Evolutionary conservation across 2,888 invertebrate species (phyloP).

Genomic region (Anticlea derivata): DNA sequence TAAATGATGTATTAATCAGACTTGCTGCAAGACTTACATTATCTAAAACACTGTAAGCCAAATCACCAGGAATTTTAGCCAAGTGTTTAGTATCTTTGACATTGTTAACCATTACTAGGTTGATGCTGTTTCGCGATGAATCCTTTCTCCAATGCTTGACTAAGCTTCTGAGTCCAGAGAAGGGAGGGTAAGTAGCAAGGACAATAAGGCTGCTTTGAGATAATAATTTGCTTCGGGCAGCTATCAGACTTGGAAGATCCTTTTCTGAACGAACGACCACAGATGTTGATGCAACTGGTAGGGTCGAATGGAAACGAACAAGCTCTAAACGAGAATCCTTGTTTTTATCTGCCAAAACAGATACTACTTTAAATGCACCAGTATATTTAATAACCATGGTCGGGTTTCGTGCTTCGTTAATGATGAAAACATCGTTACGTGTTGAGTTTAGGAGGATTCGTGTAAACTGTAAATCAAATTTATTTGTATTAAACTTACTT

Average conservation of each 20-base stretch:
- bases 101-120: conserved; percentile 34
- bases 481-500: no score
- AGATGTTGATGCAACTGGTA: conserved; percentile 16
- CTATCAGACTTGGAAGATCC: conserved; percentile 36
- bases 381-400: not conserved
- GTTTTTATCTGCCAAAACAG: conserved; percentile 13
- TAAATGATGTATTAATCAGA: no score
- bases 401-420: conserved; percentile 6
- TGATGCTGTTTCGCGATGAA: conserved; percentile 33
- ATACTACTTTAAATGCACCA: conserved; percentile 10
- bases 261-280: conserved; percentile 34
- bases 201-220: conserved; percentile 36
- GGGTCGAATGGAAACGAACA: conserved; percentile 31
- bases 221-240: conserved; percentile 29
- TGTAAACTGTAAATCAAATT: conserved; percentile 22
- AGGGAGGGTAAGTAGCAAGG: conserved; percentile 39
- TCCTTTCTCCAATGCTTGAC: conserved; percentile 42
- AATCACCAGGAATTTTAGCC: conserved; percentile 28
- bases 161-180: conserved; percentile 38
- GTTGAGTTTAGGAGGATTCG: conserved; percentile 4
- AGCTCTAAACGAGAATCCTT: conserved; percentile 35
- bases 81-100: conserved; percentile 20
- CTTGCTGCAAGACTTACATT: conserved; percentile 32
- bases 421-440: conserved; percentile 12
- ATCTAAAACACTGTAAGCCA: conserved; percentile 37